These are phyloP conservation scores for Cyclophora punctaria DNA, from an alignment of 2,888 invertebrate species.

Conservation along the genomic window DNA sequence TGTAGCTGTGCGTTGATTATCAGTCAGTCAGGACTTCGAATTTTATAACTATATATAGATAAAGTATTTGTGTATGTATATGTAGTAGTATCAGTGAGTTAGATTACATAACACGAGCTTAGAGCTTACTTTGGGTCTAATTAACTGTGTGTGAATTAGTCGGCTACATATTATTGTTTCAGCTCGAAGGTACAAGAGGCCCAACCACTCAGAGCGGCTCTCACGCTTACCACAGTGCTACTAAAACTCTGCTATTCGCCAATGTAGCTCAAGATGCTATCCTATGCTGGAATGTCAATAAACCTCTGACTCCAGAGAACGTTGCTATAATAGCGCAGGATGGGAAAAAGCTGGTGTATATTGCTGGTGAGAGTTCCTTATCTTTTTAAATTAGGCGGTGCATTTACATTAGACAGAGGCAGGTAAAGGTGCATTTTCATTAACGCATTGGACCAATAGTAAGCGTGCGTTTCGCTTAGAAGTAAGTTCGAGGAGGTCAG, in stretches of 20 bases:
- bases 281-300: conserved; percentile 83
- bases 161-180: conserved; percentile 10
- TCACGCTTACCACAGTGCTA: conserved; percentile 77
- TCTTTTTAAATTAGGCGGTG: too few species aligned
- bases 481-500: too few species aligned
- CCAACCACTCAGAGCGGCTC: conserved; percentile 77
- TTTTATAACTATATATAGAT: too few species aligned
- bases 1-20: too few species aligned
- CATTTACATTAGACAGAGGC: too few species aligned
- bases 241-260: conserved; percentile 79
- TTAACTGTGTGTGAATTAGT: too few species aligned
- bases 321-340: conserved; percentile 77
- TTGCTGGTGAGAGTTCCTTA: conserved; percentile 49
- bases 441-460: background rate
- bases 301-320: conserved; percentile 65
- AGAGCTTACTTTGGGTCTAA: too few species aligned
- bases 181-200: conserved; percentile 72
- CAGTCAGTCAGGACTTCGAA: too few species aligned
- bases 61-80: too few species aligned
- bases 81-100: too few species aligned
- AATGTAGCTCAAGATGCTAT: conserved; percentile 83
- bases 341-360: conserved; percentile 79
- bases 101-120: too few species aligned
- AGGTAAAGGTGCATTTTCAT: background rate
- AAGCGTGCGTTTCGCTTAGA: too few species aligned